phyloP scores from a whole-genome alignment of 2,113 vertebrate species.

The Xiphorhynchus elegans region DNA sequence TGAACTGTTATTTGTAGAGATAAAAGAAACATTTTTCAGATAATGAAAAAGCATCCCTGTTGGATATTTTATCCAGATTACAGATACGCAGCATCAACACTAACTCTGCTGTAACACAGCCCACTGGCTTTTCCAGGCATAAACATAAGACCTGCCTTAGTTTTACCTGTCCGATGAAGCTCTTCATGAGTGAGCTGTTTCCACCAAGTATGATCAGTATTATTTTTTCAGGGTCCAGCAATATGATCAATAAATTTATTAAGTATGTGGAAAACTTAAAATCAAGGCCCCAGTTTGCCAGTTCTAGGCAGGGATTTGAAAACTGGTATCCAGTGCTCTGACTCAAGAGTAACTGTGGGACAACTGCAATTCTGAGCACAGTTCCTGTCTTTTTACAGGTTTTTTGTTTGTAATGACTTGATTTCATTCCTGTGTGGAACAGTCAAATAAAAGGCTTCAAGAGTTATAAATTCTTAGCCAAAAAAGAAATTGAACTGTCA shows the following conservation, averaged over 20 bases:
- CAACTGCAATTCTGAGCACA: not conserved
- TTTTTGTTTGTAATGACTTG: not conserved
- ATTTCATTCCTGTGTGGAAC: not conserved
- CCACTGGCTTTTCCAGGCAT: not conserved
- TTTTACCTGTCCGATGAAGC: not conserved
- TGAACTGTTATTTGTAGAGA: not conserved
- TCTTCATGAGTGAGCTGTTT: not conserved
- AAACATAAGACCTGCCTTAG: not conserved
- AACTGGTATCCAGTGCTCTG: not conserved
- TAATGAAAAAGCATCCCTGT: not conserved
- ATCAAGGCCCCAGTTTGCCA: not conserved
- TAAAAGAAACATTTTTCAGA: not conserved
- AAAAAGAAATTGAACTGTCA: not conserved
- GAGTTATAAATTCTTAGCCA: not conserved
- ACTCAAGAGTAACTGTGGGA: not conserved
- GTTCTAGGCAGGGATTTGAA: not conserved
- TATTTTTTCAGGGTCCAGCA: not conserved
- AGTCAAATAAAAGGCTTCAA: not conserved
- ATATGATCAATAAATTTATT: not conserved
- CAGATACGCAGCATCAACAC: not conserved
- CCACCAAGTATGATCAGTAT: not conserved
- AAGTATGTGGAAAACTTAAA: not conserved
- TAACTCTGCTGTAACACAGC: not conserved
- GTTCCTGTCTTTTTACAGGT: not conserved
- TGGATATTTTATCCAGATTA: not conserved